Evolutionary conservation across 1,140 invertebrate species (phyloP).

Genomic region (Drosophila lacteicornis): DNA sequence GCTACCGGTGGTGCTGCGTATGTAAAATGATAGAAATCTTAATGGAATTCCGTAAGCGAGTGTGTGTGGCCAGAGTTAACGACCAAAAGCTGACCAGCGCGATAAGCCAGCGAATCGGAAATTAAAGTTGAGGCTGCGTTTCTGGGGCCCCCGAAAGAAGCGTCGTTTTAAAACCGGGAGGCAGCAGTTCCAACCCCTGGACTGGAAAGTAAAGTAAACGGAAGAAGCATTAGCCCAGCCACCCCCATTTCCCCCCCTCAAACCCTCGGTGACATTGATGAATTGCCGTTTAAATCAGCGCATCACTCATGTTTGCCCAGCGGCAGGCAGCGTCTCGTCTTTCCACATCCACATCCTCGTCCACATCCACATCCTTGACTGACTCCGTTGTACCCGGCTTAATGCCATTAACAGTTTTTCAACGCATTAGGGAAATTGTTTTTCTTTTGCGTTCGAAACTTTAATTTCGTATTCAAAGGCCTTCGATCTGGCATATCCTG

Average conservation of each 20-base stretch:
- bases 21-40: constrained; percentile 80
- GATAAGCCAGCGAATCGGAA: constrained; percentile 81
- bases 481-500: constrained; percentile 36
- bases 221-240: constrained; percentile 56
- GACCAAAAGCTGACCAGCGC: constrained; percentile 61
- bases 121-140: constrained; percentile 73
- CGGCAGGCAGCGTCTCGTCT: constrained; percentile 64
- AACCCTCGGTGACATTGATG: constrained; percentile 72
- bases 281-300: constrained; percentile 84
- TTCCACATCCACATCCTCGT: constrained; percentile 41
- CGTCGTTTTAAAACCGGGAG: constrained; percentile 61
- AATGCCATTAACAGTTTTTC: constrained; percentile 80
- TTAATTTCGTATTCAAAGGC: constrained; percentile 65
- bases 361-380: constrained; percentile 57
- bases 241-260: constrained; percentile 18
- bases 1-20: constrained; percentile 43
- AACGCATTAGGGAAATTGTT: constrained; percentile 79
- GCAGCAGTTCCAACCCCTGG: constrained; percentile 28
- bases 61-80: constrained; percentile 43
- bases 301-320: constrained; percentile 81
- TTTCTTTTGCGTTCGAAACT: constrained; percentile 56
- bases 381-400: constrained; percentile 51
- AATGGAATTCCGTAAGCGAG: constrained; percentile 70
- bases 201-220: constrained; percentile 38
- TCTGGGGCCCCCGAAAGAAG: constrained; percentile 15